A percentile compares a stretch with the other conserved stretches of the same genome.
Evolutionary conservation across 2,797 vertebrate species (phyloP).

Genomic region (Aphelocoma californica): DNA sequence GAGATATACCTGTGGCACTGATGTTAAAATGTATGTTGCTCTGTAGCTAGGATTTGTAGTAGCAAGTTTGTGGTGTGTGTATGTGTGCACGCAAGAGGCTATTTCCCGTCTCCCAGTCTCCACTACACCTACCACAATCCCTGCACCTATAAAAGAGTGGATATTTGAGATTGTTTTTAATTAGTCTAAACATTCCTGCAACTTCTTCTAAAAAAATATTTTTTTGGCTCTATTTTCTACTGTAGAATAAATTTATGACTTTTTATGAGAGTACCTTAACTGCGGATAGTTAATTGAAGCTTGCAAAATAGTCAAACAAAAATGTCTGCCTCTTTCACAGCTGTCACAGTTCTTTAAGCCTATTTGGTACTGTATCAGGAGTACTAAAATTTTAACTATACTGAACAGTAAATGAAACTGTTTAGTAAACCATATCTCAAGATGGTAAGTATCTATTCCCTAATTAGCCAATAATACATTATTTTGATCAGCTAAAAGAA

Average conservation of each 20-base stretch:
- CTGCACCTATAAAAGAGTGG: neutral
- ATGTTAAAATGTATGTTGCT: neutral
- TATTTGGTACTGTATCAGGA: slow-evolving; percentile 11
- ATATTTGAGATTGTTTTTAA: neutral
- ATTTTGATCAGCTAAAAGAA: slow-evolving; percentile 15
- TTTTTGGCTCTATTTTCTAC: neutral
- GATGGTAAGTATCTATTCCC: neutral
- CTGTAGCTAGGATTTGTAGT: neutral
- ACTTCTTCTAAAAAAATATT: neutral
- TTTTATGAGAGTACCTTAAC: neutral
- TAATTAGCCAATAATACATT: neutral
- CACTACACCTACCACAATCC: neutral
- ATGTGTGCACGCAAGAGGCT: fast-evolving
- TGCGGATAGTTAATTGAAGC: neutral
- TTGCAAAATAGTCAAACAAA: slow-evolving; percentile 21
- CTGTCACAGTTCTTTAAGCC: slow-evolving; percentile 17
- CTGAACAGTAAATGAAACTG: neutral
- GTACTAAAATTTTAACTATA: slow-evolving; percentile 27
- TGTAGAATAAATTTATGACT: neutral
- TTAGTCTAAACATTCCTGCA: neutral
- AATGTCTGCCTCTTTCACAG: neutral
- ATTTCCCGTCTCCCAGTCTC: neutral
- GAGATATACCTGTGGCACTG: neutral
- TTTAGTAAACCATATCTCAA: slow-evolving; percentile 5
- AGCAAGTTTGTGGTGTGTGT: neutral